Conservation (phyloP, 2,113 vertebrate genomes). For the Anser brachyrhynchus region DNA sequence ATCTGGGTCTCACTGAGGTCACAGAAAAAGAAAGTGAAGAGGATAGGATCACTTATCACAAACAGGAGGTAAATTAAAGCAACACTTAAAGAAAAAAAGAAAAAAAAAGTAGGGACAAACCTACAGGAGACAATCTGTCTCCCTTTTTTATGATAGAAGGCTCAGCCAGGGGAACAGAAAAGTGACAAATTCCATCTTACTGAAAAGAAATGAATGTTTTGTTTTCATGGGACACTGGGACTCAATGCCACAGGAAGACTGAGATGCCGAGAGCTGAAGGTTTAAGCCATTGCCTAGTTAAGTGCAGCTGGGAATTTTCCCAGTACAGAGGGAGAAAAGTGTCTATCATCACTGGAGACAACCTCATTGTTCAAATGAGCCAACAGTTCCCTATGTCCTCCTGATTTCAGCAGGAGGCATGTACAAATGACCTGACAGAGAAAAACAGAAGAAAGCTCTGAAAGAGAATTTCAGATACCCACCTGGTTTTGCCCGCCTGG, state of each 20-base stretch:
- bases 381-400: neutral
- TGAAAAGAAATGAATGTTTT: neutral
- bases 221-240: neutral
- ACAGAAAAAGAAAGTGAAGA: neutral
- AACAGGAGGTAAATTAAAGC: neutral
- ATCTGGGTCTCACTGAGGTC: neutral
- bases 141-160: neutral
- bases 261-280: neutral
- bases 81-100: neutral
- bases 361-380: neutral
- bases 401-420: neutral
- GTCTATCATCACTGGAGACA: neutral
- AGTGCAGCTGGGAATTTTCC: neutral
- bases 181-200: constrained; percentile 40
- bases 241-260: neutral
- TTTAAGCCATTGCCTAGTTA: constrained; percentile 15
- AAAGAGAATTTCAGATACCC: neutral
- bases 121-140: neutral
- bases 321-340: neutral
- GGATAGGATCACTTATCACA: neutral
- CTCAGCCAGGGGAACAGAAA: neutral
- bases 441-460: neutral
- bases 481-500: neutral
- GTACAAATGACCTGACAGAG: neutral
- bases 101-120: neutral